phyloP scores from a whole-genome alignment of 2,113 vertebrate genomes.

The Tenrec ecaudatus region DNA sequence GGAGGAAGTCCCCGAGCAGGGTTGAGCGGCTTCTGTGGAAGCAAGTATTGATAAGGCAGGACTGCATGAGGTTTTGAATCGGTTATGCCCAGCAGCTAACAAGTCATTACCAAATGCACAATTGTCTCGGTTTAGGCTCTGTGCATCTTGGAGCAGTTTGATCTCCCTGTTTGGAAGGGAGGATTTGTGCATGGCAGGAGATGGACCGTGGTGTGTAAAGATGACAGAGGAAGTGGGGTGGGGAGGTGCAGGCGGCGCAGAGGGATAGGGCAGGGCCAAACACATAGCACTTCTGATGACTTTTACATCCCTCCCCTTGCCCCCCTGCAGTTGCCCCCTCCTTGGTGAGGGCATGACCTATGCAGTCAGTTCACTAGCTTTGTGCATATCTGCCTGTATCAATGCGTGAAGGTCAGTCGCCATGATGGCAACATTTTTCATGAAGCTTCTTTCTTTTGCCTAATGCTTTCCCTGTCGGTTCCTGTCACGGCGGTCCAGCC shows the following conservation, averaged over 20 bases:
- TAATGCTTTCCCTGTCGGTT: not conserved
- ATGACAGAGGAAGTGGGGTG: no score
- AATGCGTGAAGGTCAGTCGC: not conserved
- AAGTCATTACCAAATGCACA: not conserved
- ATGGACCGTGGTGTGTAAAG: not conserved
- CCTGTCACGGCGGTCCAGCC: not conserved
- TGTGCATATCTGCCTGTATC: not conserved
- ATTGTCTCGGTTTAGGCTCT: not conserved
- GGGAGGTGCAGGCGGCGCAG: not conserved
- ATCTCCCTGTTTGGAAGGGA: not conserved
- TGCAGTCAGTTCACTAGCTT: not conserved
- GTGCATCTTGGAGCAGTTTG: conserved; percentile 32
- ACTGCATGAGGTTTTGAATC: conserved; percentile 10
- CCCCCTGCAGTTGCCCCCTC: not conserved
- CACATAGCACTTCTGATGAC: not conserved
- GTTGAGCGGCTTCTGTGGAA: conserved; percentile 61
- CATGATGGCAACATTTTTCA: not conserved
- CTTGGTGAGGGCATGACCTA: not conserved
- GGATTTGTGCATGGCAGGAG: not conserved
- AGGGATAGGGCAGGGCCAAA: no score
- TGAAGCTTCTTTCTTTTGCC: not conserved
- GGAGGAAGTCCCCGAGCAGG: conserved; percentile 37
- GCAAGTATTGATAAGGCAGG: conserved; percentile 35
- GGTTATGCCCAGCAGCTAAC: not conserved
- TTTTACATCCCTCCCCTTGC: no score